Evolutionary conservation across 2,888 invertebrate genomes (phyloP).

Genomic region (Heteropelma amictum): DNA sequence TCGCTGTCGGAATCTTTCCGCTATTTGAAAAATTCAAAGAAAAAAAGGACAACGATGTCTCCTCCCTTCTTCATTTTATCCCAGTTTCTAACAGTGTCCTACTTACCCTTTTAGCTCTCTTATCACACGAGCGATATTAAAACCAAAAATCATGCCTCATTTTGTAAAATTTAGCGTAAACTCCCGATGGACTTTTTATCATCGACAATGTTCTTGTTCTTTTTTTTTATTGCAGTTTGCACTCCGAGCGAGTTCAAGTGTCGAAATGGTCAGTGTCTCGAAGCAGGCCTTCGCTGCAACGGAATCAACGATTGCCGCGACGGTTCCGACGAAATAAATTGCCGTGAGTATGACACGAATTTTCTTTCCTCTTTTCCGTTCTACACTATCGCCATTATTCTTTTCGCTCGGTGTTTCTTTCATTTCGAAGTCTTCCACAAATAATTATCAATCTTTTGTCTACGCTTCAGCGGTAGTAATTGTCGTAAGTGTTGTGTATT

Average conservation of each 20-base stretch:
- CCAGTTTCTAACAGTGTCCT: too few species aligned
- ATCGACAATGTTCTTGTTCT: background rate
- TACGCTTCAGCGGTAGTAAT: conserved; percentile 7
- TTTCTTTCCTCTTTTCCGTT: background rate
- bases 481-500: conserved; percentile 7
- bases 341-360: conserved; percentile 78
- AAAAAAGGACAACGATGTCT: too few species aligned
- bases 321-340: conserved; percentile 83
- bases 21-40: too few species aligned
- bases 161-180: too few species aligned
- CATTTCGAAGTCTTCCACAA: background rate
- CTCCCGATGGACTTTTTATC: background rate
- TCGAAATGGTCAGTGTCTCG: conserved; percentile 82
- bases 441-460: background rate
- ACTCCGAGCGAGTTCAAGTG: conserved; percentile 81
- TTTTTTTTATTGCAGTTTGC: conserved; percentile 78
- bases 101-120: too few species aligned
- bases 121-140: too few species aligned
- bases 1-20: too few species aligned
- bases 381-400: background rate
- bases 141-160: background rate
- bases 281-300: conserved; percentile 80
- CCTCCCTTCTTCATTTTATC: too few species aligned
- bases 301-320: conserved; percentile 80
- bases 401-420: conserved; percentile 4